A percentile compares a stretch with the other conserved stretches of the same genome.
Conservation (phyloP, 2,797 vertebrate genomes). For the Euphonia xanthogaster region DNA sequence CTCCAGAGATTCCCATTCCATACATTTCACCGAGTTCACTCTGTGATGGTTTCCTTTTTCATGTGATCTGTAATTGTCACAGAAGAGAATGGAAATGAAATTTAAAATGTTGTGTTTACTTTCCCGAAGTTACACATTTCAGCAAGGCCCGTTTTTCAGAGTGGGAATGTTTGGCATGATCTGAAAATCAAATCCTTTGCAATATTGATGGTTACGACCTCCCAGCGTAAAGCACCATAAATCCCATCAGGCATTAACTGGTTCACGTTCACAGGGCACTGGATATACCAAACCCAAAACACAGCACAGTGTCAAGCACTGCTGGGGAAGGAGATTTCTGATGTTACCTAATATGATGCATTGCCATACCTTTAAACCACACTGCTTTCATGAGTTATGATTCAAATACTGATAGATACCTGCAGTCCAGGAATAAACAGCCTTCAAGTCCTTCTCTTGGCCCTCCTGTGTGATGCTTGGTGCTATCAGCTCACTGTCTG, state of each 20-base stretch:
- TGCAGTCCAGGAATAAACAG: neutral
- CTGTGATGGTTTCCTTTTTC: neutral
- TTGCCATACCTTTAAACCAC: neutral
- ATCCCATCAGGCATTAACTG: conserved; percentile 13
- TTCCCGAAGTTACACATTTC: neutral
- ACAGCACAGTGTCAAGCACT: neutral
- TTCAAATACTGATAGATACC: neutral
- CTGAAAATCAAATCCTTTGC: neutral
- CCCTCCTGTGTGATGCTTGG: neutral
- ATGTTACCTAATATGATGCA: rapidly evolving
- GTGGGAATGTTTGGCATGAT: neutral
- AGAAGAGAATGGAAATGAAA: conserved; percentile 6
- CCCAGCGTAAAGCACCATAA: neutral
- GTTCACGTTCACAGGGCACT: neutral
- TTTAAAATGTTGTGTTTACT: neutral
- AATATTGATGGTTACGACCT: conserved; percentile 16
- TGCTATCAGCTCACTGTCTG: neutral
- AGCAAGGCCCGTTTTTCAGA: neutral
- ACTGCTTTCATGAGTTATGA: neutral
- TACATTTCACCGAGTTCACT: too few relatives aligned
- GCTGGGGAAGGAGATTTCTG: neutral
- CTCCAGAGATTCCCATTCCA: neutral
- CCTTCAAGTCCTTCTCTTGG: neutral
- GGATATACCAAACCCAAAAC: neutral
- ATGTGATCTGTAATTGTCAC: neutral